Base-by-base conservation (phyloP, 2,888 invertebrate species). In the Drosophila anomelani region DNA sequence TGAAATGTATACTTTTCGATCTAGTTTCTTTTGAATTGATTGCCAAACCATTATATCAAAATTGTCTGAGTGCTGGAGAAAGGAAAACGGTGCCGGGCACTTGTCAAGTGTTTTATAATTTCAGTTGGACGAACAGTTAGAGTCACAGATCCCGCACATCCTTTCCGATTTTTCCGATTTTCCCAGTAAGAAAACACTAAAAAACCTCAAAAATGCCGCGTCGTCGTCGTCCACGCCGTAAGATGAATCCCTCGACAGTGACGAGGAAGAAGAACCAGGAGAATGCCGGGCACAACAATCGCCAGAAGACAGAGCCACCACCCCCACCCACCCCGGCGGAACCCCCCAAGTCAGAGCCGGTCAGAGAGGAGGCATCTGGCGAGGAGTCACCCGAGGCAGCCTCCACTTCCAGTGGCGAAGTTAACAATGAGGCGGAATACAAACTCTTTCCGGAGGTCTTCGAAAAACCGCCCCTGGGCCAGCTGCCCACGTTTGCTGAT, bases 191-290 rank as follows among this genome's bases (percentile, higher is more conserved):
- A 41, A 51, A 34, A 26, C 12, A 20, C 15, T 12, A 17, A 13
- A 38, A 12, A 66, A 26, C 15, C 23, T 1, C 4, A 4, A 49
- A 20, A 29, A 87, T 87, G 83, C 82, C 88, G 39, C 60, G 85
- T 61, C 82, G 85, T 54, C 85, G 83, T 55, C 80, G 85, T 70
- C 72, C 72, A 41, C 83, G 75, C 46, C 68, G 85, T 55, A 87
- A 85, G 75, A 60, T 77, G 15, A 80, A 59, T 43, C 76, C 80
- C 13, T 23, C 78, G 53, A 43, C 43, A 20, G 47, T 53, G 10
- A 39, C 70, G 41, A 69, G 29, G 17, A 69, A 71, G 43, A 69
- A 76, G 41, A 41, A 23, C 29, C 75, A 49, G 10, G 75, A 77
- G 10, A 70, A 34, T 44, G 44, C 51, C 8, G 57, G 38, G 4